Evolutionary conservation across 1,140 invertebrate genomes (phyloP).

Genomic region (Drosophila kepulauana): DNA sequence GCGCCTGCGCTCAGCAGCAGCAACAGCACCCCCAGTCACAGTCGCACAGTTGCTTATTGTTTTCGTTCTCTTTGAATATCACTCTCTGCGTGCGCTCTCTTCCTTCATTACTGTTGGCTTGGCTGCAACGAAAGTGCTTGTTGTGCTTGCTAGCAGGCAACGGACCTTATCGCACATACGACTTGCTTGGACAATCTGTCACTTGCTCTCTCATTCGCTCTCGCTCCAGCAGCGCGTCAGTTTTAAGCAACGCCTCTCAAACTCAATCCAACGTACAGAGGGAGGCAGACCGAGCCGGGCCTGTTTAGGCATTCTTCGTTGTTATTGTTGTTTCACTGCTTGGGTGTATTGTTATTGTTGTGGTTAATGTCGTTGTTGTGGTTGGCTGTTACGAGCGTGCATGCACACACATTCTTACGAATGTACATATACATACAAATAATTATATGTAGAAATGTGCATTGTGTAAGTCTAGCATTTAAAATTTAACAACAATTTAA

Average conservation of each 20-base stretch:
- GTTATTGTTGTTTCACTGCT: constrained; percentile 50
- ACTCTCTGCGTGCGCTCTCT: constrained; percentile 26
- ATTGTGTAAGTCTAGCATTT: constrained; percentile 29
- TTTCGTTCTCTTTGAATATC: constrained; percentile 28
- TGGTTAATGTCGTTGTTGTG: constrained; percentile 60
- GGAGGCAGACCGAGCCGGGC: constrained; percentile 51
- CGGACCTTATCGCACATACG: constrained; percentile 69
- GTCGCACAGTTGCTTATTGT: not conserved
- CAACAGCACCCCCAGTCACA: constrained; percentile 12
- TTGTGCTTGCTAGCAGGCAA: constrained; percentile 40
- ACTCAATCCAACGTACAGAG: constrained; percentile 35
- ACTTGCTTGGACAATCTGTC: constrained; percentile 27
- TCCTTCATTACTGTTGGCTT: constrained; percentile 31
- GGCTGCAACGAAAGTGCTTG: constrained; percentile 15
- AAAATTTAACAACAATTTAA: constrained; percentile 30
- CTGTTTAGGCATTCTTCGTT: constrained; percentile 48
- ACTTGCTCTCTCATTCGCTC: constrained; percentile 43
- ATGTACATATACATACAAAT: constrained; percentile 5
- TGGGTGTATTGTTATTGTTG: constrained; percentile 14
- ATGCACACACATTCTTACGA: not conserved
- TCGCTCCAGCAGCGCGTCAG: constrained; percentile 27
- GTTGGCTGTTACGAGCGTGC: constrained; percentile 56
- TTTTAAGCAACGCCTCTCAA: constrained; percentile 79
- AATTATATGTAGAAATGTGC: not conserved
- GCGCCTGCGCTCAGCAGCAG: constrained; percentile 24